These are phyloP conservation scores for Hipposideros armiger DNA, from an alignment of 2,113 vertebrate species.

Conservation along the genomic window DNA sequence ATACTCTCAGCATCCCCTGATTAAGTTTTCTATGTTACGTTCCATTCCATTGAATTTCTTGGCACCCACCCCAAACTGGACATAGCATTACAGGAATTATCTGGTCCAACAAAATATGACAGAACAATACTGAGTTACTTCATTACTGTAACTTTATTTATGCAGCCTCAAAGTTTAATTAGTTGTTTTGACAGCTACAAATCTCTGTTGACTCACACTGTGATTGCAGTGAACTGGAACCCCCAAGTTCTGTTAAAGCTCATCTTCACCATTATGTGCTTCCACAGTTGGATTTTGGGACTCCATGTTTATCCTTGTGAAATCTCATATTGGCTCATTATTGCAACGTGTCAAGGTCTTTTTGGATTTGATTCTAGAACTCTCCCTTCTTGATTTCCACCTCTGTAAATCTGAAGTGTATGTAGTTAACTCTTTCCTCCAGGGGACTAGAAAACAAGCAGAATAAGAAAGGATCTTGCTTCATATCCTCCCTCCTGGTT, in stretches of 20 bases:
- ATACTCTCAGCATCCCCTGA: neutral
- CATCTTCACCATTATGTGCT: neutral
- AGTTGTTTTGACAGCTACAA: neutral
- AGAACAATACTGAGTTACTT: neutral
- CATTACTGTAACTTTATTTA: neutral
- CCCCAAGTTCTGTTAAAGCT: neutral
- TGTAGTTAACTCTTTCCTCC: neutral
- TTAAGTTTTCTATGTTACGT: conserved; percentile 16
- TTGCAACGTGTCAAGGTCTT: neutral
- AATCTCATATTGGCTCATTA: neutral
- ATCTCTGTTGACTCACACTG: neutral
- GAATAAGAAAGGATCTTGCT: neutral
- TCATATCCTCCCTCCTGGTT: neutral
- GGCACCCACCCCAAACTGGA: neutral
- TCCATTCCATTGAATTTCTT: neutral
- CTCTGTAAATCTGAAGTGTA: neutral
- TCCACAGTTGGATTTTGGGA: neutral
- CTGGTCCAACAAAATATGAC: neutral
- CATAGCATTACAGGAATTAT: neutral
- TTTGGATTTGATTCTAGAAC: conserved; percentile 23
- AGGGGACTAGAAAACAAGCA: neutral
- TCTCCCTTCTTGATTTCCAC: neutral
- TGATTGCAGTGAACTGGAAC: neutral
- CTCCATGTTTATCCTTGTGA: neutral
- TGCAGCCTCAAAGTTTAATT: conserved; percentile 4